phyloP scores from a whole-genome alignment of 2,888 invertebrate genomes.

The Philereme vetulata region DNA sequence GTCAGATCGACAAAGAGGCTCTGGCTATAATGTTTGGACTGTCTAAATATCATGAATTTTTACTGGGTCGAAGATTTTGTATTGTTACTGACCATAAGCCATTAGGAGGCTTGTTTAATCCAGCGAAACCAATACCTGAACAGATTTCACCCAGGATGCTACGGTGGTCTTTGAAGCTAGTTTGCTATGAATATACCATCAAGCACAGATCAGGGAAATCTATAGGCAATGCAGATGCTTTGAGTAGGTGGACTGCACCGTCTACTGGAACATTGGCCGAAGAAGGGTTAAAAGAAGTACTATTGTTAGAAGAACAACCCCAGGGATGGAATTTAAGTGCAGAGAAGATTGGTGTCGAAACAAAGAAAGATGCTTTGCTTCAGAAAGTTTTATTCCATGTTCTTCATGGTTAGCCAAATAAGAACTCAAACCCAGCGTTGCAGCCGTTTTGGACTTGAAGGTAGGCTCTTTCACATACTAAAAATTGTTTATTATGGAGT shows the following conservation, averaged over 20 bases:
- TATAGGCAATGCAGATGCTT: conserved; percentile 22
- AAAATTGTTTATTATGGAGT: too few relatives aligned
- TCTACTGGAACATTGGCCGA: too few relatives aligned
- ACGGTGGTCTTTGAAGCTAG: conserved; percentile 11
- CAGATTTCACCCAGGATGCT: conserved; percentile 17
- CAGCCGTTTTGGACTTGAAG: too few relatives aligned
- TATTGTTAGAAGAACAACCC: too few relatives aligned
- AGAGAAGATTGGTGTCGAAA: too few relatives aligned
- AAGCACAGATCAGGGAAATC: conserved; percentile 14
- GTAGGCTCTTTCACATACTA: too few relatives aligned
- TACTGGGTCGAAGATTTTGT: conserved; percentile 23
- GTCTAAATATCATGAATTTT: conserved; percentile 25
- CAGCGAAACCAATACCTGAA: conserved; percentile 14
- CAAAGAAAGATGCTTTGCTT: too few relatives aligned
- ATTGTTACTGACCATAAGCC: conserved; percentile 34
- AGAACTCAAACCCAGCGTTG: too few relatives aligned
- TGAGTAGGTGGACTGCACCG: conserved; percentile 27
- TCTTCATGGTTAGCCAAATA: too few relatives aligned
- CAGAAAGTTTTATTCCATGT: too few relatives aligned
- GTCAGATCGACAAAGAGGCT: conserved; percentile 37
- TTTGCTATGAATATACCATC: conserved; percentile 6
- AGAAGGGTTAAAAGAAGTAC: too few relatives aligned
- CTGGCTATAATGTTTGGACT: conserved; percentile 37
- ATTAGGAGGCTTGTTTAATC: conserved; percentile 25
- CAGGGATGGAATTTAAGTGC: too few relatives aligned